Conservation (phyloP, 1,140 invertebrate species). For the Bactericera cockerelli region DNA sequence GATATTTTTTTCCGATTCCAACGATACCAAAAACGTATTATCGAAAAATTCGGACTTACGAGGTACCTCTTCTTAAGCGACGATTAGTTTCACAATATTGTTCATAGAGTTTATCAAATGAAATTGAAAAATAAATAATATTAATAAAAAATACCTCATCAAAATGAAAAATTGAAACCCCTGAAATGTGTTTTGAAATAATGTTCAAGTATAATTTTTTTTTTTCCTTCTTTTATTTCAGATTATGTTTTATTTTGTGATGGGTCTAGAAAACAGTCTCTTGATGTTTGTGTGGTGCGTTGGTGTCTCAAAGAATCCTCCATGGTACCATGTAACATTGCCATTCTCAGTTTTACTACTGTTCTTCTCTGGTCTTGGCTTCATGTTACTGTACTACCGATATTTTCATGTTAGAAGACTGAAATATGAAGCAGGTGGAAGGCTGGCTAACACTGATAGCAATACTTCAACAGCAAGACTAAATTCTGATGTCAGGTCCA, state of each 20-base stretch:
- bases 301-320: constrained; percentile 20
- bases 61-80: too few relatives aligned
- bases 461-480: constrained; percentile 17
- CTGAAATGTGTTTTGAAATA: too few relatives aligned
- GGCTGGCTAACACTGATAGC: constrained; percentile 16
- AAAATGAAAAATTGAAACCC: too few relatives aligned
- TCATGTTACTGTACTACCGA: constrained; percentile 73
- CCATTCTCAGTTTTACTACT: constrained; percentile 41
- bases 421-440: constrained; percentile 43
- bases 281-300: constrained; percentile 46
- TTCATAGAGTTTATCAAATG: too few relatives aligned
- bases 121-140: too few relatives aligned
- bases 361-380: constrained; percentile 60
- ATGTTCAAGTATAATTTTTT: too few relatives aligned
- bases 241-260: constrained; percentile 76
- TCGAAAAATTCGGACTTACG: too few relatives aligned
- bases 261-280: constrained; percentile 74
- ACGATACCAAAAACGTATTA: too few relatives aligned
- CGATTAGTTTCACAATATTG: too few relatives aligned
- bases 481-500: constrained; percentile 6
- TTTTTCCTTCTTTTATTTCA: constrained; percentile 26
- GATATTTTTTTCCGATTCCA: too few relatives aligned
- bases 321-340: constrained; percentile 33
- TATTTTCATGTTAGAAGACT: constrained; percentile 27
- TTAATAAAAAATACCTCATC: too few relatives aligned